These are phyloP conservation scores for Bombus haemorrhoidalis DNA, from an alignment of 1,140 invertebrate species.

Conservation along the genomic window DNA sequence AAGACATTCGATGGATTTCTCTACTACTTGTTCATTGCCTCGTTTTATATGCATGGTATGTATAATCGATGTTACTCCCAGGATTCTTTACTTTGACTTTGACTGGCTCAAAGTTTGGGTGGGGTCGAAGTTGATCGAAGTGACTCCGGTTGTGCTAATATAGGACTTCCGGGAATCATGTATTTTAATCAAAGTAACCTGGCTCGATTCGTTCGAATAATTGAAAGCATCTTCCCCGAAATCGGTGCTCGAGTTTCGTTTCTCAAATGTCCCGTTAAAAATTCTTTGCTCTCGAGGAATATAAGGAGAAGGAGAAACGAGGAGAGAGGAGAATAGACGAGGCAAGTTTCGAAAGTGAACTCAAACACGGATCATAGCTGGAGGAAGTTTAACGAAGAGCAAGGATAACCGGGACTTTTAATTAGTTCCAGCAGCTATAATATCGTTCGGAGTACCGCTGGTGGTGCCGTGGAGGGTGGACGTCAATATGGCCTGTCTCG, in stretches of 20 bases:
- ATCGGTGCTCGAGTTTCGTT: neutral
- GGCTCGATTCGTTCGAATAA: neutral
- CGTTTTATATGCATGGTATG: neutral
- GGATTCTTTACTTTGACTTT: conserved; percentile 14
- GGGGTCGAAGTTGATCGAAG: neutral
- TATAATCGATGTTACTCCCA: neutral
- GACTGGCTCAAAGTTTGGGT: neutral
- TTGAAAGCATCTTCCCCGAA: neutral
- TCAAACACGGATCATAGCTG: conserved; percentile 50
- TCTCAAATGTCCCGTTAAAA: neutral
- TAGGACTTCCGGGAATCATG: conserved; percentile 1
- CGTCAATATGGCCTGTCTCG: conserved; percentile 84
- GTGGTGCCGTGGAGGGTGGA: conserved; percentile 83
- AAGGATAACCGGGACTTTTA: conserved; percentile 53
- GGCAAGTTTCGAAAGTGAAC: conserved; percentile 49
- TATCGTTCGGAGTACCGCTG: conserved; percentile 84
- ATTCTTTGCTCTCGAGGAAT: neutral
- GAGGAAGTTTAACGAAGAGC: conserved; percentile 50
- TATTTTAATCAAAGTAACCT: conserved; percentile 21
- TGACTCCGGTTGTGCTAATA: neutral
- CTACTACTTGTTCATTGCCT: neutral
- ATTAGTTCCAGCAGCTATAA: conserved; percentile 85
- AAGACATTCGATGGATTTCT: neutral
- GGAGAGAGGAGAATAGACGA: neutral
- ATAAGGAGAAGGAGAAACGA: no score